phyloP scores from a whole-genome alignment of 2,888 invertebrate species.

The Dynastes grantii region DNA sequence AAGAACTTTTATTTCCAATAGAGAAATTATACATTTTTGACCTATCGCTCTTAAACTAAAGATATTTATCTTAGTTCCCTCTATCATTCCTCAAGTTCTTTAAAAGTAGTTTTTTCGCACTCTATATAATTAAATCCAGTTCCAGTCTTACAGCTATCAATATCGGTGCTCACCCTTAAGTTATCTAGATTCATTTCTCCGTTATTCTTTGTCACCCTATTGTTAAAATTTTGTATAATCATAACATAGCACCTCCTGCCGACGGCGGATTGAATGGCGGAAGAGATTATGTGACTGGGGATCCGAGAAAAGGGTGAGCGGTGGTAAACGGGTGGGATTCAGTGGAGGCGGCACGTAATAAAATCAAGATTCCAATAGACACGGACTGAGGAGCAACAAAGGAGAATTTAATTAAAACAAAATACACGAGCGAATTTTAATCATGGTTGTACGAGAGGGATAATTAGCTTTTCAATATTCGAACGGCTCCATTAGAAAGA shows the following conservation, averaged over 20 bases:
- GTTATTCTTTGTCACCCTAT: slow-evolving; percentile 2
- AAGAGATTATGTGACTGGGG: slow-evolving; percentile 10
- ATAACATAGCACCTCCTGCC: slow-evolving; percentile 3
- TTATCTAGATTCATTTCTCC: not conserved
- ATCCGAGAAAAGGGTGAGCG: not conserved
- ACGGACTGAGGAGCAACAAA: slow-evolving; percentile 16
- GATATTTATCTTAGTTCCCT: no score
- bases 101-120: no score
- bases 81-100: no score
- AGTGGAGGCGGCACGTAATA: slow-evolving; percentile 15
- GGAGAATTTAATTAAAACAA: slow-evolving; percentile 52
- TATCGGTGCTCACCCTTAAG: not conserved
- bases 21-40: no score
- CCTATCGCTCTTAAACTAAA: no score
- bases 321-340: not conserved
- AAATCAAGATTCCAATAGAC: slow-evolving; percentile 40
- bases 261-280: slow-evolving; percentile 2
- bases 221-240: slow-evolving; percentile 10
- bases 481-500: not conserved
- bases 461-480: slow-evolving; percentile 63
- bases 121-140: not conserved
- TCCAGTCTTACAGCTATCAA: not conserved
- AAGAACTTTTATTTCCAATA: no score
- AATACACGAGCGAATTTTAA: slow-evolving; percentile 57
- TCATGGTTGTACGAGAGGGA: slow-evolving; percentile 56